These are phyloP conservation scores for Drosophila neonasuta DNA, from an alignment of 2,888 invertebrate genomes.

Conservation along the genomic window DNA sequence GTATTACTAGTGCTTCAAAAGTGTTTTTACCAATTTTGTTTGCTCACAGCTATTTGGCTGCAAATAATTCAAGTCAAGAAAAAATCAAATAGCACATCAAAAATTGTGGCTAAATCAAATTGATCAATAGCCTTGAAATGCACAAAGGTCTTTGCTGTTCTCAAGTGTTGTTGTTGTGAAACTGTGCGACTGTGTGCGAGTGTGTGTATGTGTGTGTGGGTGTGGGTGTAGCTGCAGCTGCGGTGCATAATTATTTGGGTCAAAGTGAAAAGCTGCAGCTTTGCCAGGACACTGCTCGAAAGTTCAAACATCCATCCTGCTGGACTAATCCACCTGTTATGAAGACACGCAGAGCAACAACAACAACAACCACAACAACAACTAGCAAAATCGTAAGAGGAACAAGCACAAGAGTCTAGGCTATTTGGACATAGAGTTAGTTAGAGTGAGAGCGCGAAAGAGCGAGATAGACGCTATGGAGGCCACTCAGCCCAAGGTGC, in stretches of 20 bases:
- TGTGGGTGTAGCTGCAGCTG: constrained; percentile 39
- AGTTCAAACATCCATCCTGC: constrained; percentile 40
- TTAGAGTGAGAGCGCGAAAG: not conserved
- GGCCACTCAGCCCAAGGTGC: constrained; percentile 81
- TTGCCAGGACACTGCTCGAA: constrained; percentile 36
- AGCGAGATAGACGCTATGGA: constrained; percentile 71
- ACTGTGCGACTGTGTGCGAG: constrained; percentile 14
- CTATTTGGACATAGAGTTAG: constrained; percentile 20
- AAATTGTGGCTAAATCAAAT: constrained; percentile 10
- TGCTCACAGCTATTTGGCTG: not conserved
- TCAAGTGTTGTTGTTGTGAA: constrained; percentile 25
- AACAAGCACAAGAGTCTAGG: constrained; percentile 9
- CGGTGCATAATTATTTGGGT: constrained; percentile 68
- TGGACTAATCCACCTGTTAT: constrained; percentile 73
- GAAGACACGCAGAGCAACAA: constrained; percentile 49
- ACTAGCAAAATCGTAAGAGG: not conserved
- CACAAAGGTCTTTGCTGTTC: constrained; percentile 38
- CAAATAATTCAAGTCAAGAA: not conserved
- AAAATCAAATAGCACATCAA: not conserved
- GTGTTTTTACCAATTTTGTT: constrained; percentile 10
- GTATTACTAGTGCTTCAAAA: constrained; percentile 7
- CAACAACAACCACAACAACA: constrained; percentile 16
- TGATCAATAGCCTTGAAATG: constrained; percentile 39
- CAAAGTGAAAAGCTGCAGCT: constrained; percentile 70
- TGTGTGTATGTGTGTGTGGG: constrained; percentile 21